These are phyloP conservation scores for Brachyhypopomus occidentalis DNA, from an alignment of 2,113 vertebrate species.

Conservation along the genomic window DNA sequence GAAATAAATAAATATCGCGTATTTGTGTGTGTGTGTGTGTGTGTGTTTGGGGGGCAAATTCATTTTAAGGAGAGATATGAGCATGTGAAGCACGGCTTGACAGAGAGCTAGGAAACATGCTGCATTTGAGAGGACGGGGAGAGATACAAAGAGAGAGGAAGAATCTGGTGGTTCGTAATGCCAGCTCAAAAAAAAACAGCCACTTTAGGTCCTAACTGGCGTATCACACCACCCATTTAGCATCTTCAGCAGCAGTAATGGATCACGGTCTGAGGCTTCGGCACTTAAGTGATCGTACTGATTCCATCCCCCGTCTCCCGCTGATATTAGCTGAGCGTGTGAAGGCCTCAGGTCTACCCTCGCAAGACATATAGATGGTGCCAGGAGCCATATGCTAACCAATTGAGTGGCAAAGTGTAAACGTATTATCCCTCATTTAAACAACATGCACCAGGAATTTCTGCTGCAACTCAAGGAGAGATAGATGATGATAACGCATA, in stretches of 20 bases:
- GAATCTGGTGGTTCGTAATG: slow-evolving; percentile 5
- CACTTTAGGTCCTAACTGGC: neutral
- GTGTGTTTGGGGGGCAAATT: no score
- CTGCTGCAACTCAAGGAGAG: slow-evolving; percentile 24
- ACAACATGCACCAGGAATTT: slow-evolving; percentile 35
- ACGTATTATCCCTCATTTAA: slow-evolving; percentile 50
- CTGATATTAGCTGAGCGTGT: slow-evolving; percentile 52
- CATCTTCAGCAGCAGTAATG: slow-evolving; percentile 1
- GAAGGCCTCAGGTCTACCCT: slow-evolving; percentile 48
- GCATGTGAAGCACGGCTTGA: neutral
- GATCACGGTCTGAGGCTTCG: neutral
- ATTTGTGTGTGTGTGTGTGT: neutral
- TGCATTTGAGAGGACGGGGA: neutral
- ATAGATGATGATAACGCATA: slow-evolving; percentile 54
- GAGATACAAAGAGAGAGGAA: neutral
- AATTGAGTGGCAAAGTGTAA: slow-evolving; percentile 50
- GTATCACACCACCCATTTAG: neutral
- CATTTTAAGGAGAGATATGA: slow-evolving; percentile 18
- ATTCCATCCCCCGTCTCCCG: slow-evolving; percentile 58
- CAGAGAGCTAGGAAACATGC: slow-evolving; percentile 1
- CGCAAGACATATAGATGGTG: slow-evolving; percentile 56
- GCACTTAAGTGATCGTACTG: slow-evolving; percentile 6
- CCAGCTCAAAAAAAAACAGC: slow-evolving; percentile 1
- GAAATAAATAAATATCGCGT: slow-evolving; percentile 31
- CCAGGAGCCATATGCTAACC: slow-evolving; percentile 59